A percentile compares a stretch with the other conserved stretches of the same genome.
phyloP scores from a whole-genome alignment of 1,140 invertebrate genomes.

The Pollicipes pollicipes region DNA sequence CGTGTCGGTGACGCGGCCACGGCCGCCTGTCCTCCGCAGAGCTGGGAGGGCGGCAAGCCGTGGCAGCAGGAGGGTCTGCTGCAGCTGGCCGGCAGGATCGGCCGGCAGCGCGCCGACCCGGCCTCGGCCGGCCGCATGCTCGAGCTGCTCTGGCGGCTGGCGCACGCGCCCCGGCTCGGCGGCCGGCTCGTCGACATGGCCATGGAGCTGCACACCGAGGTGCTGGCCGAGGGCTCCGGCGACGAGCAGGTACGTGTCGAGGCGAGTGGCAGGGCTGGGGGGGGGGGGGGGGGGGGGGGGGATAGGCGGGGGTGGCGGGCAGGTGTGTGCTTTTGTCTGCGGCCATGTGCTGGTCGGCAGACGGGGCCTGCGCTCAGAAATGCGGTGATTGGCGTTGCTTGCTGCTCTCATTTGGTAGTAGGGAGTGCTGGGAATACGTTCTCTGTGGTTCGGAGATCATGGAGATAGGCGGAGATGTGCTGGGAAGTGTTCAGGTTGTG shows the following conservation, averaged over 20 bases:
- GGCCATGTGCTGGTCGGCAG: too few species aligned
- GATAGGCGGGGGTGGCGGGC: too few species aligned
- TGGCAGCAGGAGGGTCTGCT: slow-evolving; percentile 32
- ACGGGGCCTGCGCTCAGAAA: too few species aligned
- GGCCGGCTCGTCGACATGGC: slow-evolving; percentile 31
- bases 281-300: too few species aligned
- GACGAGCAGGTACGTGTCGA: slow-evolving; percentile 31
- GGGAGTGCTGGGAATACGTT: too few species aligned
- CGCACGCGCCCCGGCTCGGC: slow-evolving; percentile 28
- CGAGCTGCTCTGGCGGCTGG: slow-evolving; percentile 34
- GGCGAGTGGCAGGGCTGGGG: too few species aligned
- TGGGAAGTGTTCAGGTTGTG: too few species aligned
- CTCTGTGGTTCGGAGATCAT: too few species aligned
- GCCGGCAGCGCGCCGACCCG: slow-evolving; percentile 27
- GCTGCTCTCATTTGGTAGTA: too few species aligned
- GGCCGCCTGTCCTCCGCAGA: slow-evolving; percentile 23
- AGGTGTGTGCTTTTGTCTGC: too few species aligned
- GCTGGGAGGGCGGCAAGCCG: slow-evolving; percentile 31
- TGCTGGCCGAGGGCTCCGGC: slow-evolving; percentile 30
- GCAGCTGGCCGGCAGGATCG: slow-evolving; percentile 33
- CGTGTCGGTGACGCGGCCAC: neutral
- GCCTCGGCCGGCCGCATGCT: slow-evolving; percentile 26
- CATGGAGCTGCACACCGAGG: slow-evolving; percentile 32
- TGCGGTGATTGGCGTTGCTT: too few species aligned
- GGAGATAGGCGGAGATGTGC: too few species aligned